Percentiles rank a stretch among this genome's conserved stretches.
These are phyloP conservation scores for Typhlichthys eigenmanni DNA, from an alignment of 2,797 vertebrate genomes.

Conservation along the genomic window DNA sequence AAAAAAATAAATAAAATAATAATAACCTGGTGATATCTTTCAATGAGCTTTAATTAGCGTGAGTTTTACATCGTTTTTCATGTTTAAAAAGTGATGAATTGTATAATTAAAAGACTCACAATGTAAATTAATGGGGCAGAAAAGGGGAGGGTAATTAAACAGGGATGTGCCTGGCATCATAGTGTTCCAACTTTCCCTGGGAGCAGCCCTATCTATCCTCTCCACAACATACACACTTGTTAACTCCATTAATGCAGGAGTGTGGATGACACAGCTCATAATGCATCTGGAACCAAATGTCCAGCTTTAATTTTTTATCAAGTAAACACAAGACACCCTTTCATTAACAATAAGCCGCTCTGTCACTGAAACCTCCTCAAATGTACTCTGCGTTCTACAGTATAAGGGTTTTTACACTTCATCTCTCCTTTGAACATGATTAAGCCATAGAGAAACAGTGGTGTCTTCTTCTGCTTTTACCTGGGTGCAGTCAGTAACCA, in stretches of 20 bases:
- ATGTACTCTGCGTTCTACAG: neutral
- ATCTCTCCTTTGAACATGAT: slow-evolving; percentile 6
- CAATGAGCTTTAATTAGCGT: slow-evolving; percentile 84
- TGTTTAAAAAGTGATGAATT: slow-evolving; percentile 92
- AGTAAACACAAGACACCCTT: slow-evolving; percentile 15
- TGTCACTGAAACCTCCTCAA: neutral
- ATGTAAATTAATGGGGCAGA: slow-evolving; percentile 87
- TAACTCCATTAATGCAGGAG: slow-evolving; percentile 51
- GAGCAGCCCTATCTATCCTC: slow-evolving; percentile 12
- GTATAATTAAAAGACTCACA: slow-evolving; percentile 89
- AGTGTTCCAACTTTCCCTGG: slow-evolving; percentile 56
- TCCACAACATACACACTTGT: slow-evolving; percentile 34
- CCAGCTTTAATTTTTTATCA: slow-evolving; percentile 18
- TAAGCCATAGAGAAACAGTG: no score
- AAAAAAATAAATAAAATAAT: slow-evolving; percentile 33
- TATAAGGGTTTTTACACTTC: neutral
- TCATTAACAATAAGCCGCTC: slow-evolving; percentile 2
- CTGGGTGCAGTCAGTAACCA: neutral
- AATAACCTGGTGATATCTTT: slow-evolving; percentile 75
- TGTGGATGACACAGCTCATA: slow-evolving; percentile 24
- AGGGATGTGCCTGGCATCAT: slow-evolving; percentile 61
- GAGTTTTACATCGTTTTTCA: slow-evolving; percentile 84
- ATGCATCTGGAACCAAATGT: slow-evolving; percentile 33
- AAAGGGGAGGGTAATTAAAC: slow-evolving; percentile 84
- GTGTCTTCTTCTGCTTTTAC: no score